A percentile compares a stretch with the other conserved stretches of the same genome.
Evolutionary conservation across 1,140 invertebrate species (phyloP).

Genomic region (Drosophila ananassae): DNA sequence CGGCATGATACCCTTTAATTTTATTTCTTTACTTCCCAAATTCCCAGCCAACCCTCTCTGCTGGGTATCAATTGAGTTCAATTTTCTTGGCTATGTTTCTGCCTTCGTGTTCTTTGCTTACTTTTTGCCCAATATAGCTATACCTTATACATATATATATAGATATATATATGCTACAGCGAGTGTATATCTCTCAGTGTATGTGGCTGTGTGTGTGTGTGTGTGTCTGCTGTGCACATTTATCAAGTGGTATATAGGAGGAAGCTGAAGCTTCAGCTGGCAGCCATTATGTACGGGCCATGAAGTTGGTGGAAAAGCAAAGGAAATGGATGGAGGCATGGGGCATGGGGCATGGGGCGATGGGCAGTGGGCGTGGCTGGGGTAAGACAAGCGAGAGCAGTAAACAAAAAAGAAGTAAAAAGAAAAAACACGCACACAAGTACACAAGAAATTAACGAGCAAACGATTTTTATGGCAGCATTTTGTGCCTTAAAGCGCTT

Average conservation of each 20-base stretch:
- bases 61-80: slow-evolving; percentile 53
- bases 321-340: slow-evolving; percentile 9
- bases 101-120: slow-evolving; percentile 55
- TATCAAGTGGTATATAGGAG: slow-evolving; percentile 58
- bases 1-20: background rate
- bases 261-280: slow-evolving; percentile 62
- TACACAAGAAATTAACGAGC: slow-evolving; percentile 80
- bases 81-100: slow-evolving; percentile 39
- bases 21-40: background rate
- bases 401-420: slow-evolving; percentile 64
- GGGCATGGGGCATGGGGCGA: slow-evolving; percentile 9
- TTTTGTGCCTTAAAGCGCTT: slow-evolving; percentile 82
- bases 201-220: slow-evolving; percentile 43
- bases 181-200: slow-evolving; percentile 24
- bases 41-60: background rate
- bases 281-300: slow-evolving; percentile 42
- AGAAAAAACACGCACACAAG: slow-evolving; percentile 66
- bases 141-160: slow-evolving; percentile 37
- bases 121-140: slow-evolving; percentile 58
- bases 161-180: slow-evolving; percentile 15
- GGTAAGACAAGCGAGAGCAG: slow-evolving; percentile 68
- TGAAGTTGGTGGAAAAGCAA: slow-evolving; percentile 24
- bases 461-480: slow-evolving; percentile 82
- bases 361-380: slow-evolving; percentile 17
- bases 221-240: slow-evolving; percentile 51